Conservation (phyloP, 2,888 invertebrate genomes). For the Chrysodeixis includens region DNA sequence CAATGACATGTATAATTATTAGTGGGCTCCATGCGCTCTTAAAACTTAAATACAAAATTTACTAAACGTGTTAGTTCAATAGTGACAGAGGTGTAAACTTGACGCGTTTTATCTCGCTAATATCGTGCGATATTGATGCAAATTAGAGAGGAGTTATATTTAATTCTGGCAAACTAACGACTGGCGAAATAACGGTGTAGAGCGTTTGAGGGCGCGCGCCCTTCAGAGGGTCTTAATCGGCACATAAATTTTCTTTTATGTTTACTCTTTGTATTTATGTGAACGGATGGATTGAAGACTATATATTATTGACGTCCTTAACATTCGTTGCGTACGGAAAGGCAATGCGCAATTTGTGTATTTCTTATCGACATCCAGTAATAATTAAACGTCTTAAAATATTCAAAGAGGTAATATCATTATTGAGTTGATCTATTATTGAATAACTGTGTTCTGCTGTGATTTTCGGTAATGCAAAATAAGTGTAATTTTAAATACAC, state of each 20-base stretch:
- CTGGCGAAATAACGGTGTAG: conserved; percentile 75
- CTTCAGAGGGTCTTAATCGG: conserved; percentile 80
- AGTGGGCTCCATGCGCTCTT: too few relatives aligned
- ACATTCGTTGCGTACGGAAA: conserved; percentile 30
- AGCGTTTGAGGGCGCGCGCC: conserved; percentile 75
- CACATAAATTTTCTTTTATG: conserved; percentile 83
- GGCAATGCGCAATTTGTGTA: not conserved
- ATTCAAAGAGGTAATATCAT: not conserved
- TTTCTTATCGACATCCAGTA: not conserved
- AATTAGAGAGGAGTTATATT: conserved; percentile 54
- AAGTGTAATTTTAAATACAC: not conserved
- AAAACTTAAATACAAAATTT: too few relatives aligned
- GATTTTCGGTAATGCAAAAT: not conserved
- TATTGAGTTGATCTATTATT: not conserved
- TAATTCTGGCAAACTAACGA: conserved; percentile 76
- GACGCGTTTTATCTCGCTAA: not conserved
- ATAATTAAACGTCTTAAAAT: conserved; percentile 3
- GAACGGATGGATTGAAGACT: conserved; percentile 60
- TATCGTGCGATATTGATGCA: conserved; percentile 15
- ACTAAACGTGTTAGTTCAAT: conserved; percentile 34
- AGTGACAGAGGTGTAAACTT: conserved; percentile 15
- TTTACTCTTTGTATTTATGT: conserved; percentile 69
- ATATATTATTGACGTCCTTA: conserved; percentile 35
- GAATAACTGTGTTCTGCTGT: not conserved
- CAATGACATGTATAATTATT: too few relatives aligned